Evolutionary conservation across 2,888 invertebrate species (phyloP), one percentile per base, ranked within the genome.

Genomic region (Yponomeuta cagnagella): DNA sequence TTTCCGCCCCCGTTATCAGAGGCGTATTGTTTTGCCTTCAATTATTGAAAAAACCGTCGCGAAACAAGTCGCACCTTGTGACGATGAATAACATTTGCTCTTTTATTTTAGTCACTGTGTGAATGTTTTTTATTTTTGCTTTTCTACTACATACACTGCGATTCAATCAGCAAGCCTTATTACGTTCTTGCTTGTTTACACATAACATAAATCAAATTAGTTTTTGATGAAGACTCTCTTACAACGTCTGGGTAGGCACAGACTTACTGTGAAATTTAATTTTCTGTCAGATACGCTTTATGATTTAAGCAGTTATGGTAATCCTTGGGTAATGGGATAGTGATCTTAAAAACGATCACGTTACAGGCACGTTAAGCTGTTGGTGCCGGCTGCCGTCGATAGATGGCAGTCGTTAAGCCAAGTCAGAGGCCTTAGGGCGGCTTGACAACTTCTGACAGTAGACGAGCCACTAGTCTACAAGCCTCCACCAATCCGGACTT

Each of bases 21-120:
- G 48, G 66, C 15, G 72, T 74, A 78, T 80, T 82, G 78, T 80
- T 80, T 75, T 75, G 73, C 73, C 76, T 79, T 80, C 80, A 79
- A 82, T 82, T 80, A 80, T 75, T 58, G 74, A 70, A 73, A 72
- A 71, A 65, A 30, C 12, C 10, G 12, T 30, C 31, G 12, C 65
- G 65, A 65, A 65, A 65, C 65, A 30, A 33, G 65, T 12, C 30
- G 65, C 65, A 65, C 65, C 31, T 58, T 65, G 65, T 65, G 12
- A 65, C 30, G 30, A 65, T 65, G 31, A 65, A 23, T 12, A 31
- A 65, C n/a, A 65, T 33, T 30, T 6, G 2, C 10, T 65, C 33
- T 58, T 58, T 58, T 15, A 15, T 58, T 58, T 58, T 58, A 58
- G 52, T 58, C 15, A 2, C 5, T 43, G 43, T 43, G 43, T 43